phyloP scores from a whole-genome alignment of 1,140 invertebrate species.

The Megalopta genalis region DNA sequence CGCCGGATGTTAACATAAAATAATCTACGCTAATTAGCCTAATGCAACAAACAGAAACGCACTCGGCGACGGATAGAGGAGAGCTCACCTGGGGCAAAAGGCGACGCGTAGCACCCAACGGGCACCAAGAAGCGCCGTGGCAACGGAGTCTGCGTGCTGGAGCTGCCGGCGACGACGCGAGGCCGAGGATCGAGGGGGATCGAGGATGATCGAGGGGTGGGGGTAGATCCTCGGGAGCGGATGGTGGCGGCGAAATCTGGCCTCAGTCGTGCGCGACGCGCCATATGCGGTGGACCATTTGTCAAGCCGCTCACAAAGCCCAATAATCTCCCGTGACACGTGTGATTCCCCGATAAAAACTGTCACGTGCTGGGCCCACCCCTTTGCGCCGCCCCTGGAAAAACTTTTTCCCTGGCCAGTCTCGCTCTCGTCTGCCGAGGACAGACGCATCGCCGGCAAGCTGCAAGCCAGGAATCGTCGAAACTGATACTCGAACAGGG shows the following conservation, averaged over 20 bases:
- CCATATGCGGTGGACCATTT: conserved; percentile 75
- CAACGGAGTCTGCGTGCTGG: conserved; percentile 57
- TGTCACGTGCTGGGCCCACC: conserved; percentile 61
- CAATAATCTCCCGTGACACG: conserved; percentile 72
- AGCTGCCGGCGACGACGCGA: conserved; percentile 13
- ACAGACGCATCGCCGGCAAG: too few relatives aligned
- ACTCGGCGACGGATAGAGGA: too few relatives aligned
- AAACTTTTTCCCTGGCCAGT: too few relatives aligned
- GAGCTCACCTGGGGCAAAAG: background rate
- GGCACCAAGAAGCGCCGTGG: background rate
- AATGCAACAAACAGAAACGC: too few relatives aligned
- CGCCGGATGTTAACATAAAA: too few relatives aligned
- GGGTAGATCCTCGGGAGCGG: conserved; percentile 49
- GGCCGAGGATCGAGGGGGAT: conserved; percentile 25
- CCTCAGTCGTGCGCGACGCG: conserved; percentile 76
- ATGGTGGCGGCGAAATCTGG: conserved; percentile 69
- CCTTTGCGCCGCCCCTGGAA: background rate
- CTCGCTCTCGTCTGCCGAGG: too few relatives aligned
- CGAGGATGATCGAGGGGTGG: background rate
- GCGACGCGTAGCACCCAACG: background rate
- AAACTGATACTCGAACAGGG: too few relatives aligned
- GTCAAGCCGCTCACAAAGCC: conserved; percentile 65
- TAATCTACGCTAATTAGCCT: too few relatives aligned
- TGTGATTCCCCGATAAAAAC: conserved; percentile 69
- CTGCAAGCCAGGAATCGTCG: too few relatives aligned